A percentile compares a stretch with the other conserved stretches of the same genome.
Evolutionary conservation across 2,797 vertebrate genomes (phyloP).

Genomic region (Atherinosoma microstoma): DNA sequence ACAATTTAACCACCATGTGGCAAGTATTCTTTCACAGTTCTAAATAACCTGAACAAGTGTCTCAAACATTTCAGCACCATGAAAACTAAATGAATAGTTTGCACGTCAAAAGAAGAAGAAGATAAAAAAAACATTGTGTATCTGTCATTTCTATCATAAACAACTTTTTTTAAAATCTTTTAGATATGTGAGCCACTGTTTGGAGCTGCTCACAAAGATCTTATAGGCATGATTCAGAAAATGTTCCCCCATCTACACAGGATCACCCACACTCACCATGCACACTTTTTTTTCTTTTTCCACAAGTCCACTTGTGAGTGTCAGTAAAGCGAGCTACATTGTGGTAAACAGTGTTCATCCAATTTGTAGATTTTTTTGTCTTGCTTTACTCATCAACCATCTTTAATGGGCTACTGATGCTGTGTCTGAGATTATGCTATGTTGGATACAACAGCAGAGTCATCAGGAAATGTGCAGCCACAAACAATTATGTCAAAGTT

Average conservation of each 20-base stretch:
- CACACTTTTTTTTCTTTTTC: neutral
- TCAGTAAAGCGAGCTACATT: neutral
- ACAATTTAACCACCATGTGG: neutral
- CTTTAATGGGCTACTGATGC: constrained; percentile 2
- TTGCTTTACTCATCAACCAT: constrained; percentile 6
- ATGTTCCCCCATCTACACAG: constrained; percentile 22
- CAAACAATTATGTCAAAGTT: constrained; percentile 31
- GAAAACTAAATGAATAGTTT: constrained; percentile 17
- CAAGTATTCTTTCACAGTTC: neutral
- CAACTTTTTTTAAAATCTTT: constrained; percentile 24
- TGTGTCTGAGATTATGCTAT: neutral
- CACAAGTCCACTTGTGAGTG: neutral
- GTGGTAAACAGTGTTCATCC: neutral
- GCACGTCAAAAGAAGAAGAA: constrained; percentile 14
- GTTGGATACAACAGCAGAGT: constrained; percentile 24
- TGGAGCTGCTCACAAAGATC: constrained; percentile 32
- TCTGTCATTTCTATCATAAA: constrained; percentile 30
- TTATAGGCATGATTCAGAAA: constrained; percentile 17
- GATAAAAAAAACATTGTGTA: neutral
- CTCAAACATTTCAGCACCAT: neutral
- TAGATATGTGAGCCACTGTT: constrained; percentile 21
- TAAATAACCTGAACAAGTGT: neutral
- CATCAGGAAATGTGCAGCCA: constrained; percentile 48
- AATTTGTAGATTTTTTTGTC: neutral
- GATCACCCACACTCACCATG: constrained; percentile 1